These are phyloP conservation scores for Colistium nudipinnis DNA, from an alignment of 2,113 vertebrate genomes.

Conservation along the genomic window DNA sequence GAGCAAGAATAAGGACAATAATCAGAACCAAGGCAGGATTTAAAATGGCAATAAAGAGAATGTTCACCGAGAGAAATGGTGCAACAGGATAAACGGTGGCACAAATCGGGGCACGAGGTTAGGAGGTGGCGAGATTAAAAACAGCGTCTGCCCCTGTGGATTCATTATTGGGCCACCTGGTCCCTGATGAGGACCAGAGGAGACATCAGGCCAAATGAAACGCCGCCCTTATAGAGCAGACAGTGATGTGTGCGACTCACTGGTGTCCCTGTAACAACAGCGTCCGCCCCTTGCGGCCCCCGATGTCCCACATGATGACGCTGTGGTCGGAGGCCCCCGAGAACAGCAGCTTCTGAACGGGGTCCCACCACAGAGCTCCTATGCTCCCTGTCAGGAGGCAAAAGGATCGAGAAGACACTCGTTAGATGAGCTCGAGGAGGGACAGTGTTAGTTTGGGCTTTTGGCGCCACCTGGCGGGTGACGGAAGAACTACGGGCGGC, in stretches of 20 bases:
- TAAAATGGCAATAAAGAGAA: neutral
- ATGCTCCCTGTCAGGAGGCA: constrained; percentile 84
- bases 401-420: neutral
- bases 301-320: constrained; percentile 99
- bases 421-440: neutral
- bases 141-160: neutral
- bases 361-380: constrained; percentile 94
- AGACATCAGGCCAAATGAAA: too few species aligned
- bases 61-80: too few species aligned
- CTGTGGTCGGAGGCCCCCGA: constrained; percentile 97
- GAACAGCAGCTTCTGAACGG: constrained; percentile 92
- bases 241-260: constrained; percentile 80
- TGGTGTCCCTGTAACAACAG: constrained; percentile 95
- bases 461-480: constrained; percentile 49
- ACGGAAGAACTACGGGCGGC: constrained; percentile 28
- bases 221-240: neutral
- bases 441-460: neutral
- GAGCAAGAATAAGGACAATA: neutral
- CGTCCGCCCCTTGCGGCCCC: constrained; percentile 91
- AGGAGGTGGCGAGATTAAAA: constrained; percentile 17
- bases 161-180: constrained; percentile 12
- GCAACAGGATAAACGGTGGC: constrained; percentile 18
- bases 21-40: neutral
- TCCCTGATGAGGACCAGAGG: neutral
- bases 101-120: constrained; percentile 11